phyloP scores from a whole-genome alignment of 1,140 invertebrate genomes.

The Drosophila elegans region DNA sequence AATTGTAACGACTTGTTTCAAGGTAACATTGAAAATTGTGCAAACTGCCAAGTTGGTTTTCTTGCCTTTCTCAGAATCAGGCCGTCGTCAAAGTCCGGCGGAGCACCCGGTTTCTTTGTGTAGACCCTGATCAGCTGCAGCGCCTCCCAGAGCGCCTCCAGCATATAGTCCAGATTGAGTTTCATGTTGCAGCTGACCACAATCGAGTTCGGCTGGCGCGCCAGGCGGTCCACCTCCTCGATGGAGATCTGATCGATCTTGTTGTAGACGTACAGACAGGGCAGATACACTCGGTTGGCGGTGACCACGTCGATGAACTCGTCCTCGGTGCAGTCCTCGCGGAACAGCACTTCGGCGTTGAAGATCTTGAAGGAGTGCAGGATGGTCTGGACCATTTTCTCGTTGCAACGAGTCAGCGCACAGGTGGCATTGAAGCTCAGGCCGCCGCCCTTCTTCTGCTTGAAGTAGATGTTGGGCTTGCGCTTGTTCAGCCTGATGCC shows the following conservation, averaged over 20 bases:
- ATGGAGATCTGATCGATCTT: conserved; percentile 99
- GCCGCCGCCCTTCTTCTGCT: conserved; percentile 99
- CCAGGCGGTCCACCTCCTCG: conserved; percentile 98
- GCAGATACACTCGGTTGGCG: conserved; percentile 98
- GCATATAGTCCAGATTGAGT: conserved; percentile 97
- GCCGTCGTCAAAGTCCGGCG: conserved; percentile 97
- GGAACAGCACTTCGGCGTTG: conserved; percentile 98
- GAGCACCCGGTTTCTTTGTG: conserved; percentile 99
- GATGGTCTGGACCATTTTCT: conserved; percentile 99
- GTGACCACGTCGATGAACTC: conserved; percentile 99
- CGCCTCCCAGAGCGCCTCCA: conserved; percentile 97
- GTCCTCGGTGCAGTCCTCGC: conserved; percentile 98
- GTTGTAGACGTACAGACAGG: conserved; percentile 99
- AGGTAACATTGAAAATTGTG: no score
- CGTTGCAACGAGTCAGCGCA: conserved; percentile 96
- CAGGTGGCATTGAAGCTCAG: conserved; percentile 99
- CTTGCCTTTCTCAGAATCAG: conserved; percentile 93
- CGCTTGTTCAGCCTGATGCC: conserved; percentile 97
- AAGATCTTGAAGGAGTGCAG: conserved; percentile 99
- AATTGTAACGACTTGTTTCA: no score
- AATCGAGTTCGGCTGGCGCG: conserved; percentile 94
- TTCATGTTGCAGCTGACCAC: conserved; percentile 99
- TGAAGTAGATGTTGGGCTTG: conserved; percentile 99
- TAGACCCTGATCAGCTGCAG: conserved; percentile 97
- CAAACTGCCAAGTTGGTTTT: no score